Evolutionary conservation across 2,888 invertebrate species (phyloP), one percentile per base, ranked within the genome.

Genomic region (Caenorhabditis drosophilae): DNA sequence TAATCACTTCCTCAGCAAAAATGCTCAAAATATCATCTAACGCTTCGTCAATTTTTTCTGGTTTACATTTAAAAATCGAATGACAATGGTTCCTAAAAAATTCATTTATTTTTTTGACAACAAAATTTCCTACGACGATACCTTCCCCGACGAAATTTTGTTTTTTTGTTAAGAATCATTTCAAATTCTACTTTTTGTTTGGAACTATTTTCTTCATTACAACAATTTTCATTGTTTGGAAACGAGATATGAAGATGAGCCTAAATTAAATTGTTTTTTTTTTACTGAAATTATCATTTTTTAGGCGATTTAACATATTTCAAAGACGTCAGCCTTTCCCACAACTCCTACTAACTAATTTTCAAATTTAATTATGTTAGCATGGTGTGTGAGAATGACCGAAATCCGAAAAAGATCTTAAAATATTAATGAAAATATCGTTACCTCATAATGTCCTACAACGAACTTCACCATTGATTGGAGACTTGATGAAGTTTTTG

Each of bases 341-440:
- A 64, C 64, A 64, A 64, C 64, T 58, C 64, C 64, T 64, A 64
- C 64, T 64, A 64, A 64, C 64, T 57, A 42, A 46, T 49, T 40
- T 31, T n/a, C 15, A 26, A 12, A n/a, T 26, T 20, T 25, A 16
- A 27, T 31, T 38, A 44, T 64, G 64, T 58, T 64, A 64, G 64
- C 42, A 20, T 57, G 58, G 54, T 35, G 53, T 64, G 58, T 64
- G 64, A 64, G 42, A 64, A 54, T 44, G 45, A 54, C 36, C 11
- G 64, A 26, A 47, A 54, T 45, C 53, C 49, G 52, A n/a, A 45
- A 27, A 49, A 15, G 15, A 20, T 12, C 11, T 11, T 46, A 27
- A 22, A 35, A 9, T 35, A 27, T 9, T 35, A 35, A 4, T 1
- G 16, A 25, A 35, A 38, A 44, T 11, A 16, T 20, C 22, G 20